A percentile compares a stretch with the other conserved stretches of the same genome.
These are phyloP conservation scores for Scaptodrosophila lebanonensis DNA, from an alignment of 1,140 invertebrate species.

Conservation along the genomic window DNA sequence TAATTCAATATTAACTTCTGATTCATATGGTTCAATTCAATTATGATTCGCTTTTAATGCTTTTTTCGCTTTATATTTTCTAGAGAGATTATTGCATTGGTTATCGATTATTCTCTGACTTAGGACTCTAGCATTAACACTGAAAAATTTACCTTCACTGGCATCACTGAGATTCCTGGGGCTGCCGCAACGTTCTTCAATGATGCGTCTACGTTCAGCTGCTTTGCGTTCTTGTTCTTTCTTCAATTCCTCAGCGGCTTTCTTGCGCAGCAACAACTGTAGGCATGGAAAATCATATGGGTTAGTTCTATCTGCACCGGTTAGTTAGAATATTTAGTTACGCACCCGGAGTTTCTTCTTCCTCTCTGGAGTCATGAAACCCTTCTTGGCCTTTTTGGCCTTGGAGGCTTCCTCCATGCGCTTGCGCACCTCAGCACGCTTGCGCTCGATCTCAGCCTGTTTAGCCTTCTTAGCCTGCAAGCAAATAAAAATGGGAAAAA, in stretches of 20 bases:
- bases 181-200: constrained; percentile 95
- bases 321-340: constrained; percentile 48
- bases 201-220: constrained; percentile 97
- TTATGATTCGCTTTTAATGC: no score
- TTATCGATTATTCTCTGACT: neutral
- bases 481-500: constrained; percentile 3
- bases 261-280: constrained; percentile 98
- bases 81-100: no score
- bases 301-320: no score
- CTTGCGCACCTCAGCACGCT: constrained; percentile 95
- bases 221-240: constrained; percentile 99
- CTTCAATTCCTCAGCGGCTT: constrained; percentile 99
- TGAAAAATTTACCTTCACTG: constrained; percentile 88
- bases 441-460: constrained; percentile 95
- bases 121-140: constrained; percentile 28
- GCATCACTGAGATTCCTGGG: constrained; percentile 93
- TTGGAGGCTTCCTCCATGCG: constrained; percentile 96
- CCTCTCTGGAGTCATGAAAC: constrained; percentile 98
- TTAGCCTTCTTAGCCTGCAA: constrained; percentile 93
- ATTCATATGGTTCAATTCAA: no score
- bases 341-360: constrained; percentile 98
- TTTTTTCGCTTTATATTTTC: no score
- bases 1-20: no score
- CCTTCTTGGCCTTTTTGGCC: constrained; percentile 97
- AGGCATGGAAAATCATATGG: neutral